These are phyloP conservation scores for Peribatodes rhomboidaria DNA, from an alignment of 2,888 invertebrate species.

Conservation along the genomic window DNA sequence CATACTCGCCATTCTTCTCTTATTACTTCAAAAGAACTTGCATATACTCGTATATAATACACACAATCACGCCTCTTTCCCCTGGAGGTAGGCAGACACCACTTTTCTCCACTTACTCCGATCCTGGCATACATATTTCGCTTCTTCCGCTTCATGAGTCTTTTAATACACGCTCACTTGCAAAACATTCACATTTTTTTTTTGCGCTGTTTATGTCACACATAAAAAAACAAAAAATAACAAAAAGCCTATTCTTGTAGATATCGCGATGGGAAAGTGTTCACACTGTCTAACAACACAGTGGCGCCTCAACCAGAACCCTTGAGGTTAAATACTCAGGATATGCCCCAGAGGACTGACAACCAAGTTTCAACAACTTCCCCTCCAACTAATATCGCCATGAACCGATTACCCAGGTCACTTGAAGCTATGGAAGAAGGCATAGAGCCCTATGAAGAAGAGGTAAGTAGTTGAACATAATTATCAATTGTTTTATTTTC, in stretches of 20 bases:
- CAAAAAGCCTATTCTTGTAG: conserved; percentile 50
- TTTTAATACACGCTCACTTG: no score
- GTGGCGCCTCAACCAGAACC: conserved; percentile 62
- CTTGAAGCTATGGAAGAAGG: conserved; percentile 60
- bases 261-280: conserved; percentile 70
- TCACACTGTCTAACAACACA: conserved; percentile 61
- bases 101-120: no score
- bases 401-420: conserved; percentile 48
- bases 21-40: no score
- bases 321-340: conserved; percentile 58
- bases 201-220: no score
- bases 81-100: no score
- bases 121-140: no score
- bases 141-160: no score
- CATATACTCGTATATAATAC: no score
- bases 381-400: conserved; percentile 20
- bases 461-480: conserved; percentile 58
- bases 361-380: conserved; percentile 16
- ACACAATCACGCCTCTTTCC: no score
- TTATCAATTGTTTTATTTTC: no score
- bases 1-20: no score
- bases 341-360: conserved; percentile 38
- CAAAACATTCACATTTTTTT: no score
- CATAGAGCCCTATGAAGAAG: conserved; percentile 56
- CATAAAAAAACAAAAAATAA: not conserved